phyloP scores from a whole-genome alignment of 1,140 invertebrate genomes.

The Periplaneta americana region DNA sequence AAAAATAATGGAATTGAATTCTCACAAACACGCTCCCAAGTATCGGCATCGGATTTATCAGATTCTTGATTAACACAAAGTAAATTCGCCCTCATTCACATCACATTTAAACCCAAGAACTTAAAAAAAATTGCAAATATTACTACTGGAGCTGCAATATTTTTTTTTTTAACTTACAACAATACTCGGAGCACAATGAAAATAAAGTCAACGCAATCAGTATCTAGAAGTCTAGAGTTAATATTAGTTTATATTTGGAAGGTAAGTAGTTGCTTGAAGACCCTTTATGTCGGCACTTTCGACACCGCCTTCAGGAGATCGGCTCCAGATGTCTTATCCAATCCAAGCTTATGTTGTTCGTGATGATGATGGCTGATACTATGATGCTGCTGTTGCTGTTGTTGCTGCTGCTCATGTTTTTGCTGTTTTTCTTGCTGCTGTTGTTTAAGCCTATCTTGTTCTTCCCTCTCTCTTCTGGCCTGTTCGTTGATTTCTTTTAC shows the following conservation, averaged over 20 bases:
- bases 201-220: background rate
- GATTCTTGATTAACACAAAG: background rate
- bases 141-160: background rate
- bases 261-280: background rate
- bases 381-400: constrained; percentile 44
- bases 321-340: constrained; percentile 50
- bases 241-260: background rate
- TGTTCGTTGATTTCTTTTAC: constrained; percentile 95
- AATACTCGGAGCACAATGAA: background rate
- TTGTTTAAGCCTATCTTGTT: constrained; percentile 86
- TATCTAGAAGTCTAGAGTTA: background rate
- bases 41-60: background rate
- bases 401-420: constrained; percentile 46
- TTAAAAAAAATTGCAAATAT: background rate
- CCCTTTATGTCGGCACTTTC: constrained; percentile 56
- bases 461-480: constrained; percentile 80
- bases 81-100: background rate
- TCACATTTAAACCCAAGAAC: background rate
- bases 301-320: constrained; percentile 58
- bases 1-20: background rate
- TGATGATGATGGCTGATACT: constrained; percentile 28
- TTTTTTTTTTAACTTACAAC: background rate
- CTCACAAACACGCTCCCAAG: background rate
- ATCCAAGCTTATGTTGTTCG: constrained; percentile 41
- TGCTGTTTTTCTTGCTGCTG: constrained; percentile 78